Conservation (phyloP, 2,888 invertebrate species). For the Thelaira solivaga region DNA sequence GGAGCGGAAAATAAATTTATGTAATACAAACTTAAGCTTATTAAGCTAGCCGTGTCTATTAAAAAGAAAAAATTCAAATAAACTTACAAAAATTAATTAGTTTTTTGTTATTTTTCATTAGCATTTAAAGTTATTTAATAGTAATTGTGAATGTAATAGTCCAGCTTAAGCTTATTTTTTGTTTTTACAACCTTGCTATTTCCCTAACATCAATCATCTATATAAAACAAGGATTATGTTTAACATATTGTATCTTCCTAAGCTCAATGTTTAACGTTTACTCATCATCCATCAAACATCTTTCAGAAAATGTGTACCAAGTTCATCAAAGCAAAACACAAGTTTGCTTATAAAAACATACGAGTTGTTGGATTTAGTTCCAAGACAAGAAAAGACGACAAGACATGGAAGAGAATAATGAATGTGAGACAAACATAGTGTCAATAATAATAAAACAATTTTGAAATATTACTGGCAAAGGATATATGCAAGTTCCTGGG, state of each 20-base stretch:
- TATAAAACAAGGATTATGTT: not conserved
- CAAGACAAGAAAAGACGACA: not conserved
- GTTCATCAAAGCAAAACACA: conserved; percentile 21
- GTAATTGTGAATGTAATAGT: too few relatives aligned
- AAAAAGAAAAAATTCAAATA: too few relatives aligned
- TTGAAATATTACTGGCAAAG: conserved; percentile 40
- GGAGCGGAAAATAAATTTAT: too few relatives aligned
- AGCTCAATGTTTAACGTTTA: conserved; percentile 14
- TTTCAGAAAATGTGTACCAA: not conserved
- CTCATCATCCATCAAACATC: conserved; percentile 44
- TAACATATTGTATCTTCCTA: not conserved
- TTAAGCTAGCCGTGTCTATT: too few relatives aligned
- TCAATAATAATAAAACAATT: conserved; percentile 47
- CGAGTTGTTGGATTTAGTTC: conserved; percentile 7
- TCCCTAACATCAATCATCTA: too few relatives aligned
- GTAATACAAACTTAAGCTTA: too few relatives aligned
- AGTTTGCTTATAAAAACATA: conserved; percentile 35
- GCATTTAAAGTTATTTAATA: too few relatives aligned
- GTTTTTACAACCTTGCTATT: not conserved
- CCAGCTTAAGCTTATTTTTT: not conserved
- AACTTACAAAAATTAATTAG: too few relatives aligned
- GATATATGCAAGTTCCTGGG: conserved; percentile 39
- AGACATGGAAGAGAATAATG: not conserved
- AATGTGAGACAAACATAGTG: conserved; percentile 29
- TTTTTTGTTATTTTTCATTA: too few relatives aligned